Percentiles rank a stretch among this genome's conserved stretches.
These are phyloP conservation scores for Dermochelys coriacea DNA, from an alignment of 2,797 vertebrate genomes.

Conservation along the genomic window DNA sequence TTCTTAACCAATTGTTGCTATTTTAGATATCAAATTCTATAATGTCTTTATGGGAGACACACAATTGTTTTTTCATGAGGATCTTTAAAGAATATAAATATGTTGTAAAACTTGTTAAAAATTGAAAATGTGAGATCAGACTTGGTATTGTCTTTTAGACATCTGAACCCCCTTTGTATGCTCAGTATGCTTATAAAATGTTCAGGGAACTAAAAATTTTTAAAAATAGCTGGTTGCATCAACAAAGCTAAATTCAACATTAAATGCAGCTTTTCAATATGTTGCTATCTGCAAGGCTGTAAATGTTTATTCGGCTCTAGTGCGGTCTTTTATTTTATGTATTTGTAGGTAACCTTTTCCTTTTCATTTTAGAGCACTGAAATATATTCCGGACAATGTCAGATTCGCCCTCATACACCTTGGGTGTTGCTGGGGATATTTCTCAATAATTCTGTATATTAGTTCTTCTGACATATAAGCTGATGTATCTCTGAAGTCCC, in stretches of 20 bases:
- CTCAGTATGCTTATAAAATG: background rate
- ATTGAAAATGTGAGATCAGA: background rate
- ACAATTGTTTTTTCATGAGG: background rate
- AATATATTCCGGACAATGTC: background rate
- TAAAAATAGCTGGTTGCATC: background rate
- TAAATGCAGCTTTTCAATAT: background rate
- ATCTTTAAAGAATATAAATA: background rate
- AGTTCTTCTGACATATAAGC: background rate
- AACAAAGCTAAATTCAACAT: background rate
- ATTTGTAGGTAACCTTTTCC: background rate
- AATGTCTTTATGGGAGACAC: background rate
- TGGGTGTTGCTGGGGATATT: background rate
- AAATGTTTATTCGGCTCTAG: too few species aligned
- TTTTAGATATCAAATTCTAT: background rate
- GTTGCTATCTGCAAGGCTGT: background rate
- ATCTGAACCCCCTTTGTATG: rapidly evolving
- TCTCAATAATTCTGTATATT: background rate
- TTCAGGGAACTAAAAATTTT: background rate
- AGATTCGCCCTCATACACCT: rapidly evolving
- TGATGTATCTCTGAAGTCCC: background rate
- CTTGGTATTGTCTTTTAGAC: rapidly evolving
- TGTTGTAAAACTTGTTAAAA: rapidly evolving
- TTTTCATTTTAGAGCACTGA: background rate
- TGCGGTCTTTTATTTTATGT: background rate
- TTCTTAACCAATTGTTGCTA: rapidly evolving